These are phyloP conservation scores for Drosophila sturtevanti DNA, from an alignment of 1,140 invertebrate species.

Conservation along the genomic window DNA sequence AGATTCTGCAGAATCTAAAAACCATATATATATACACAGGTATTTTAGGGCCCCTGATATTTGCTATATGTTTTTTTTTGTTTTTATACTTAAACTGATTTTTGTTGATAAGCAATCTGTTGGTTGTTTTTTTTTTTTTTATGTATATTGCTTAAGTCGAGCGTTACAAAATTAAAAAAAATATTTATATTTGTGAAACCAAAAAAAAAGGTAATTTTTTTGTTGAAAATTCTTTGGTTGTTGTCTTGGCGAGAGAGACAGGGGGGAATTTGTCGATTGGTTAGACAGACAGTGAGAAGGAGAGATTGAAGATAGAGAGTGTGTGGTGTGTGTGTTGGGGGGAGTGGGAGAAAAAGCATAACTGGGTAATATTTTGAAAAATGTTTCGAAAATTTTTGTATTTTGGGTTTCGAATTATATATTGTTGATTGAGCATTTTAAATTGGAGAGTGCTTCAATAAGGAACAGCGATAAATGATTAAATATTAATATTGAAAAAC, in stretches of 20 bases:
- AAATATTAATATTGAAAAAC: neutral
- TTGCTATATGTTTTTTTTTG: slow-evolving; percentile 50
- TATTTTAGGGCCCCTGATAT: slow-evolving; percentile 78
- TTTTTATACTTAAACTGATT: slow-evolving; percentile 51
- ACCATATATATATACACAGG: slow-evolving; percentile 82
- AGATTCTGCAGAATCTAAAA: slow-evolving; percentile 98
- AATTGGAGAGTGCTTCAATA: slow-evolving; percentile 2
- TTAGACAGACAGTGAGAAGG: neutral
- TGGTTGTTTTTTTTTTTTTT: slow-evolving; percentile 46
- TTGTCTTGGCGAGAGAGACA: neutral
- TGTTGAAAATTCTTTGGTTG: slow-evolving; percentile 42
- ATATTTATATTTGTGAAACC: neutral
- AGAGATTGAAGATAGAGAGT: slow-evolving; percentile 5
- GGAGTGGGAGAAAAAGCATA: slow-evolving; percentile 8
- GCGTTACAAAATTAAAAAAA: slow-evolving; percentile 58
- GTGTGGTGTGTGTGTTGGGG: too few relatives aligned
- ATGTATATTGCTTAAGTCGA: slow-evolving; percentile 51
- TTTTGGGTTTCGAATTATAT: neutral
- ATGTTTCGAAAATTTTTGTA: neutral
- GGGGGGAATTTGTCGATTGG: neutral
- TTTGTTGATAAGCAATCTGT: slow-evolving; percentile 43
- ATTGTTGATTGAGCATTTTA: neutral
- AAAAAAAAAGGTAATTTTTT: slow-evolving; percentile 33
- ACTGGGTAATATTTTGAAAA: neutral
- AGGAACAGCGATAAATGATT: slow-evolving; percentile 1